Evolutionary conservation across 2,113 vertebrate genomes (phyloP).

Genomic region (Hippocampus guttulatus): DNA sequence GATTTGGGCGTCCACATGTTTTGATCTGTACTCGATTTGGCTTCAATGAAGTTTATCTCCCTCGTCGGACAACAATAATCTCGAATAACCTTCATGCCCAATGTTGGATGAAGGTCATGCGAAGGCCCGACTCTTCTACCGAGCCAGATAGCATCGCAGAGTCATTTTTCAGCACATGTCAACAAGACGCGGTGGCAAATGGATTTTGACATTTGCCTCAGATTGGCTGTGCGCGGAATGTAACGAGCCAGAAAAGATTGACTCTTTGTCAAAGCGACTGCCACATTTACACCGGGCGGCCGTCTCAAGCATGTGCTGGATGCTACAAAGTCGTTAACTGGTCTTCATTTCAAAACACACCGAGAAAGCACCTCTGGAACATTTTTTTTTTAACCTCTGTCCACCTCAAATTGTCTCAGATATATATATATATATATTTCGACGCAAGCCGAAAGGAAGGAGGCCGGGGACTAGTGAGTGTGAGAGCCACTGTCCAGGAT

Average conservation of each 20-base stretch:
- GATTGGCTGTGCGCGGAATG: slow-evolving; percentile 36
- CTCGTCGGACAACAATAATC: neutral
- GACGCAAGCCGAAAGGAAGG: too few relatives aligned
- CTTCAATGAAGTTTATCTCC: neutral
- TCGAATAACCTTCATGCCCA: neutral
- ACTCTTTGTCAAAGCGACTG: slow-evolving; percentile 31
- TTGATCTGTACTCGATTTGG: neutral
- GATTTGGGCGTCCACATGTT: neutral
- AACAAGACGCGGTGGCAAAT: slow-evolving; percentile 45
- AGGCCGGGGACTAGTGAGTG: too few relatives aligned
- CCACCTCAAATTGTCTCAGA: neutral
- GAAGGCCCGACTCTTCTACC: slow-evolving; percentile 24
- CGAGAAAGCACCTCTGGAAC: neutral
- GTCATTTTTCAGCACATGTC: slow-evolving; percentile 51
- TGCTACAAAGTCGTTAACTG: neutral
- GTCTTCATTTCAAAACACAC: slow-evolving; percentile 8
- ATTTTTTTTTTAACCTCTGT: neutral
- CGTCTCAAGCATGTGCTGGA: neutral
- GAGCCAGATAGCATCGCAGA: slow-evolving; percentile 14
- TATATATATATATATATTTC: too few relatives aligned
- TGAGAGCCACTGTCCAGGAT: too few relatives aligned
- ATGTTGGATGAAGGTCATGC: slow-evolving; percentile 12
- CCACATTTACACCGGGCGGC: slow-evolving; percentile 9
- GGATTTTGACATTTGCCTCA: slow-evolving; percentile 41
- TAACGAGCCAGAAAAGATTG: slow-evolving; percentile 42